Evolutionary conservation across 1,140 invertebrate species (phyloP).

Genomic region (Bombus affinis): DNA sequence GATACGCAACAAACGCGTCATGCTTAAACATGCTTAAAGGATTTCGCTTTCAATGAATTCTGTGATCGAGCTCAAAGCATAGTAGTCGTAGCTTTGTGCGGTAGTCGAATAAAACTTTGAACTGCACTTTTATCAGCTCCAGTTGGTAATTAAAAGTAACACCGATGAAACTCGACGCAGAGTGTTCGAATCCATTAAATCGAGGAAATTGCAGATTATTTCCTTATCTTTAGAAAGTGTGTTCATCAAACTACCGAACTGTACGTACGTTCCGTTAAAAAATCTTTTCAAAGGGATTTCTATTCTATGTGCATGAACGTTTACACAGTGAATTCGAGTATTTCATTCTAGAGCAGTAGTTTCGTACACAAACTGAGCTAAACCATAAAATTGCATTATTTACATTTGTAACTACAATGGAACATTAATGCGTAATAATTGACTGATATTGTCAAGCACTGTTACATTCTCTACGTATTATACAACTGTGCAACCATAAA

Average conservation of each 20-base stretch:
- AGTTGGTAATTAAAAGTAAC: slow-evolving; percentile 24
- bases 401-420: neutral
- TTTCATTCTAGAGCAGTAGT: neutral
- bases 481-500: too few relatives aligned
- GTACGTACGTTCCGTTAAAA: neutral
- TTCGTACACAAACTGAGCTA: neutral
- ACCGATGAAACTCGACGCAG: neutral
- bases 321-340: neutral
- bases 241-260: too few relatives aligned
- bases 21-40: neutral
- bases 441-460: too few relatives aligned
- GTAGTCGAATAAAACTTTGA: neutral
- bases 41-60: slow-evolving; percentile 10
- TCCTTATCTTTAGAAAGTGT: neutral
- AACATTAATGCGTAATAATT: neutral
- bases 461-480: too few relatives aligned
- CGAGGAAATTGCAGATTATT: slow-evolving; percentile 5
- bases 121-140: slow-evolving; percentile 24
- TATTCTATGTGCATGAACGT: neutral
- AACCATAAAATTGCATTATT: neutral
- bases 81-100: neutral
- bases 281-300: neutral
- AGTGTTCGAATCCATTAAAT: slow-evolving; percentile 27
- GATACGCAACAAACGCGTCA: neutral
- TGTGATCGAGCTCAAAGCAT: neutral